Percentiles rank a stretch among this genome's conserved stretches.
phyloP scores from a whole-genome alignment of 2,888 invertebrate species.

The Rutpela maculata region DNA sequence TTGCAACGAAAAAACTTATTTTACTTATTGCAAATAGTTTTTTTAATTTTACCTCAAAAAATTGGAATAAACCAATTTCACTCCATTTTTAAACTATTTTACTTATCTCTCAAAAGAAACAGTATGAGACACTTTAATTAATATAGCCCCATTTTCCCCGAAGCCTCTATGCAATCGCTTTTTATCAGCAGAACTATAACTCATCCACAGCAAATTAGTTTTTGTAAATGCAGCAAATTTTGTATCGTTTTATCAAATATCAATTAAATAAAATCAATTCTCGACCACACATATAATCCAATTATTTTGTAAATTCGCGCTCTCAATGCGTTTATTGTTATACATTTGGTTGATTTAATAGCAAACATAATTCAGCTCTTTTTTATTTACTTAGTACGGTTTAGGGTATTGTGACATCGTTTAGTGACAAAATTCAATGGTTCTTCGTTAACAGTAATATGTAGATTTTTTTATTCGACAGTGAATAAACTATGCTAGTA shows the following conservation, averaged over 20 bases:
- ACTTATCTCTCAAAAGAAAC: no score
- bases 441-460: background rate
- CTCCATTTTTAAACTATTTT: no score
- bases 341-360: constrained; percentile 49
- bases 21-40: no score
- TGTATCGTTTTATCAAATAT: constrained; percentile 60
- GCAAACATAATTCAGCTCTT: constrained; percentile 45
- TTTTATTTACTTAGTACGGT: background rate
- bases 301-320: constrained; percentile 50
- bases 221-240: constrained; percentile 55
- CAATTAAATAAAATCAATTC: constrained; percentile 61
- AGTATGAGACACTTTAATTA: no score
- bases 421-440: background rate
- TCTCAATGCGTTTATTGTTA: constrained; percentile 50
- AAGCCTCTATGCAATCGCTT: background rate
- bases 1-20: no score
- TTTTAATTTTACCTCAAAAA: no score
- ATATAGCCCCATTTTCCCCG: background rate
- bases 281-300: constrained; percentile 48
- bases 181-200: constrained; percentile 4
- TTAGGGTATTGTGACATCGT: background rate
- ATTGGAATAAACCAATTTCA: no score
- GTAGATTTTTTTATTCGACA: no score
- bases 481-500: no score
- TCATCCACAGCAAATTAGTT: constrained; percentile 51